phyloP scores from a whole-genome alignment of 2,797 vertebrate species.

The Poecilia gillii region DNA sequence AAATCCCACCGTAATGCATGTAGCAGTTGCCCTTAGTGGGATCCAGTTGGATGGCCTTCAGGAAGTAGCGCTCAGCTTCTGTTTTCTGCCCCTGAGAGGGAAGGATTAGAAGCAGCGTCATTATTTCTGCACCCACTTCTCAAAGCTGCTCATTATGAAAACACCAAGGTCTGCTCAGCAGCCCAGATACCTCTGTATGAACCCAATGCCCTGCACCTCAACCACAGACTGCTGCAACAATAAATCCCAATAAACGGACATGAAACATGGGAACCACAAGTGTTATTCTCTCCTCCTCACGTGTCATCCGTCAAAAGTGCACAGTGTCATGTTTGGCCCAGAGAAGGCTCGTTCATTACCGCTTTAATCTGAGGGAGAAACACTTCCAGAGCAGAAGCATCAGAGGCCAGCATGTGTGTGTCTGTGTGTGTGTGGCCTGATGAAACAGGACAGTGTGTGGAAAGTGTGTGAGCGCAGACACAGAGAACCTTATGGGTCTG shows the following conservation, averaged over 20 bases:
- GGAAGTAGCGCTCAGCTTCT: constrained; percentile 95
- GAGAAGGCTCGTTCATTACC: constrained; percentile 57
- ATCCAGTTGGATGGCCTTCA: constrained; percentile 97
- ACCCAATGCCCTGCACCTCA: constrained; percentile 41
- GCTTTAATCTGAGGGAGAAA: constrained; percentile 68
- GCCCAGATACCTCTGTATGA: constrained; percentile 52
- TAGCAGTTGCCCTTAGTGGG: constrained; percentile 98
- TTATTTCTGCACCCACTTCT: constrained; percentile 58
- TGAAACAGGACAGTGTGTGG: constrained; percentile 26
- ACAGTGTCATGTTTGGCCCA: constrained; percentile 53
- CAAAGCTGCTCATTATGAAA: constrained; percentile 53
- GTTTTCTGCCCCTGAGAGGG: constrained; percentile 90
- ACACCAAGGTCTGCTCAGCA: constrained; percentile 43
- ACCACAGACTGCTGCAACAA: constrained; percentile 61
- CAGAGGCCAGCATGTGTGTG: constrained; percentile 16
- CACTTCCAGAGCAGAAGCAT: constrained; percentile 52
- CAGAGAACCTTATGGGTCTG: background rate
- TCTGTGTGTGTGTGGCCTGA: constrained; percentile 58
- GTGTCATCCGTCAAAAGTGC: constrained; percentile 56
- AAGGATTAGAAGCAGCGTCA: constrained; percentile 54
- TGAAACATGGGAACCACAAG: constrained; percentile 44
- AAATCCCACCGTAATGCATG: constrained; percentile 95
- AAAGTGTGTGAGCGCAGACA: constrained; percentile 20
- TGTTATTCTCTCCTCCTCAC: constrained; percentile 58
- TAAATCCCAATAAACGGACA: constrained; percentile 69